Evolutionary conservation across 2,888 invertebrate species (phyloP), one percentile per base, ranked within the genome.

Genomic region (Sussaba pulchella): DNA sequence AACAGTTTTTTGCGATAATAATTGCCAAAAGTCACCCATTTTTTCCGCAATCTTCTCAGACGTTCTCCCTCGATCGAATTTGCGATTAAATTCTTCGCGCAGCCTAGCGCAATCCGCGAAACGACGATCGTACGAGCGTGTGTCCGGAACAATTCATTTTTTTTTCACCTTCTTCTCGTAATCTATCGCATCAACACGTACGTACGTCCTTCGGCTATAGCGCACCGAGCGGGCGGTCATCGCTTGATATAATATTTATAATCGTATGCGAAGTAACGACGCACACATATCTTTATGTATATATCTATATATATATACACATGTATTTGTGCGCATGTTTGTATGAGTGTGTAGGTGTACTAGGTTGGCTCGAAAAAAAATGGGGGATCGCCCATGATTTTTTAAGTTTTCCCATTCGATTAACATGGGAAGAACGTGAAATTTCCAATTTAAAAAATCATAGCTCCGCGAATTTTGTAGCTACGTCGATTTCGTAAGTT

Each of bases 201-300:
- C 45, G 59, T 47, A 39, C 47, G 24, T 52, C 39, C 71, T 19
- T 0, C 59, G 14, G 39, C n/a, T 2, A n/a, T 52, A 24, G 52
- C 24, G 24, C 52, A 24, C 21, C 24, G 5, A 10, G 14, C n/a
- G 12, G 43, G 39, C 39, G n/a, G n/a, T 54, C n/a, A 19, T 54
- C 24, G 17, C 43, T 39, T 59, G 31, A 41, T 63, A 63, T 52
- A n/a, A 41, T 63, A 61, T 61, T 47, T 61, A 50, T 50, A 47
- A 39, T 72, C 59, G 39, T 52, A 63, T 41, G 52, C 54, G 64
- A 45, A 45, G 45, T 24, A 57, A 43, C 67, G 67, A 75, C 57
- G 69, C 78, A 82, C 59, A 64, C 71, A 41, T 67, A 54, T 76
- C 52, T 74, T 77, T 80, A 78, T 77, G 59, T 75, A 26, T 61